These are phyloP conservation scores for Rhipidura dahli DNA, from an alignment of 2,113 vertebrate genomes.

Conservation along the genomic window DNA sequence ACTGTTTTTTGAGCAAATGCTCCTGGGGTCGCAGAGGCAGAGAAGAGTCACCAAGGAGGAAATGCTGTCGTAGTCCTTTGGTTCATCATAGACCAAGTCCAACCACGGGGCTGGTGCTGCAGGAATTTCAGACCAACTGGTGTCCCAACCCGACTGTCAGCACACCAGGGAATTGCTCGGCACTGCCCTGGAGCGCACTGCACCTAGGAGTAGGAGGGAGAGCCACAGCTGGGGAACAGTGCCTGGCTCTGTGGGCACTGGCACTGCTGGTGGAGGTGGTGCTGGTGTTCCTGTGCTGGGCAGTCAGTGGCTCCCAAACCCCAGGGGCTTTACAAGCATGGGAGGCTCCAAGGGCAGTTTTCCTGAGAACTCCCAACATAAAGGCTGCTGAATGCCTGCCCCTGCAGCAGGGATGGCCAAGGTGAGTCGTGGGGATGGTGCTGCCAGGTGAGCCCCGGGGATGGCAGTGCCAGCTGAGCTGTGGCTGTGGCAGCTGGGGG, in stretches of 20 bases:
- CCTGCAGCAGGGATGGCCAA: neutral
- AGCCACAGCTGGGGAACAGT: neutral
- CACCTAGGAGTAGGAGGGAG: neutral
- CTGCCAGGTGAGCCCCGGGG: neutral
- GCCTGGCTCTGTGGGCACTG: accelerated
- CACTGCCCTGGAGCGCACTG: neutral
- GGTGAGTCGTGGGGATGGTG: neutral
- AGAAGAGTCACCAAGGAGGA: neutral
- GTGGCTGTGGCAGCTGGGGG: accelerated
- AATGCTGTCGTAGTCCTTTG: neutral
- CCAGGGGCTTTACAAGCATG: too few relatives aligned
- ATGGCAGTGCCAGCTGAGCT: neutral
- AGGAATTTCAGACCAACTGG: neutral
- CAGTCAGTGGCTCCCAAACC: neutral
- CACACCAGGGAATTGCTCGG: neutral
- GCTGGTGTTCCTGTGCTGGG: neutral
- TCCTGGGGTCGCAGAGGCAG: neutral
- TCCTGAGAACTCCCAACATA: neutral
- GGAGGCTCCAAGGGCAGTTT: neutral
- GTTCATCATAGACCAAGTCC: neutral
- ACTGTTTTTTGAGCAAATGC: neutral
- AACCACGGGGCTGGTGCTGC: neutral
- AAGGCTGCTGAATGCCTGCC: neutral
- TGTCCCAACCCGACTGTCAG: neutral
- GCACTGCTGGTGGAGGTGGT: neutral